phyloP scores from a whole-genome alignment of 2,888 invertebrate species.

The Philereme transversata region DNA sequence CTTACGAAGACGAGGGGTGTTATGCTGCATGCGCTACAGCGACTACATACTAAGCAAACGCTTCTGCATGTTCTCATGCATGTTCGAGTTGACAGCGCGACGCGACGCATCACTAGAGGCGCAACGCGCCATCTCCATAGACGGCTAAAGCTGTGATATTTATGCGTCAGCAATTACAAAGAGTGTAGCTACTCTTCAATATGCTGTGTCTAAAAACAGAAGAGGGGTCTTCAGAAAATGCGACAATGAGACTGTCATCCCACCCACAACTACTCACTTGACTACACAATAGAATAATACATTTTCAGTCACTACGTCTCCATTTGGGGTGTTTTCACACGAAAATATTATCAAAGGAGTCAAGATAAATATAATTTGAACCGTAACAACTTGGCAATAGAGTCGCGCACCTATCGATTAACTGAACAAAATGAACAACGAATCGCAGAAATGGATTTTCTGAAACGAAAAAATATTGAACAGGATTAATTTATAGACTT shows the following conservation, averaged over 20 bases:
- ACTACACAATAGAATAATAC: slow-evolving; percentile 23
- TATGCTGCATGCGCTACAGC: no score
- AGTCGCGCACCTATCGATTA: background rate
- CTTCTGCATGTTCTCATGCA: no score
- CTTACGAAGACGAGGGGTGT: no score
- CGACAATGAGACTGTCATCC: slow-evolving; percentile 19
- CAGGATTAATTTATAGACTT: slow-evolving; percentile 14
- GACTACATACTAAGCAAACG: no score
- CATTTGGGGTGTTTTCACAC: slow-evolving; percentile 14
- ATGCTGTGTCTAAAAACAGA: slow-evolving; percentile 3
- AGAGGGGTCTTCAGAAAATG: slow-evolving; percentile 11
- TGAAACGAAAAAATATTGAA: slow-evolving; percentile 11
- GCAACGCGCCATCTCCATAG: no score
- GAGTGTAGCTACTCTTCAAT: background rate
- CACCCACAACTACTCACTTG: slow-evolving; percentile 13
- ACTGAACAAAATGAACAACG: slow-evolving; percentile 6
- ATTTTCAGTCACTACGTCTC: slow-evolving; percentile 12
- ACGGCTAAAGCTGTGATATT: no score
- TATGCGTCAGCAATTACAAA: no score
- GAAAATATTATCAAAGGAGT: slow-evolving; percentile 20
- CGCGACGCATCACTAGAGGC: no score
- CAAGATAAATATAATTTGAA: slow-evolving; percentile 1
- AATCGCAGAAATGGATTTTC: slow-evolving; percentile 14
- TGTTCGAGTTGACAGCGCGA: no score
- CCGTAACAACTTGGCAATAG: slow-evolving; percentile 2